A percentile compares a stretch with the other conserved stretches of the same genome.
Conservation (phyloP, 2,888 invertebrate genomes). For the Hetaerina titia region DNA sequence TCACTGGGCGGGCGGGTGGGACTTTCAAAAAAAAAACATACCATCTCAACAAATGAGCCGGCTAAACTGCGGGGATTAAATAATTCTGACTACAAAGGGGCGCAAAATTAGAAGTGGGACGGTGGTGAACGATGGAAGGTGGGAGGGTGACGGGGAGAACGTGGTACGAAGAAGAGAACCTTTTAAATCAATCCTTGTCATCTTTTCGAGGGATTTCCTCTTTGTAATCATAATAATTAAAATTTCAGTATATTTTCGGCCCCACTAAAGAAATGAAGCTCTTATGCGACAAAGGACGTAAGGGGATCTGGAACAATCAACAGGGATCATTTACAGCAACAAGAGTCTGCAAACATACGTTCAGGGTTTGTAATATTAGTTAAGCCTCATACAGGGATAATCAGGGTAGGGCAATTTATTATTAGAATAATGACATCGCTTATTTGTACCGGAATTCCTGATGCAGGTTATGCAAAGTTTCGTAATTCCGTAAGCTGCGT, state of each 20-base stretch:
- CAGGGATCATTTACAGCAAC: not conserved
- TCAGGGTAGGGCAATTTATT: not conserved
- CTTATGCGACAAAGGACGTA: not conserved
- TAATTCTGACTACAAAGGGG: constrained; percentile 14
- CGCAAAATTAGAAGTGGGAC: not conserved
- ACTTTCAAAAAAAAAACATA: not conserved
- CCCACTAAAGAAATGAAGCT: not conserved
- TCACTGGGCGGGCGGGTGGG: not conserved
- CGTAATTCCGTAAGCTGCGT: no score
- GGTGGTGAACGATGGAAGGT: not conserved
- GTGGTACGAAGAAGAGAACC: not conserved
- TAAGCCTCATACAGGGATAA: not conserved
- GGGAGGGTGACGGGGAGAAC: not conserved
- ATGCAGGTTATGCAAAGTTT: no score
- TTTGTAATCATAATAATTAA: constrained; percentile 9
- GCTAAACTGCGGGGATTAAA: not conserved
- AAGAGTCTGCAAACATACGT: not conserved
- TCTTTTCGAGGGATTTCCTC: not conserved
- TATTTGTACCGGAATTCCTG: no score
- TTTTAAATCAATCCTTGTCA: not conserved
- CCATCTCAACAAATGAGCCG: constrained; percentile 1
- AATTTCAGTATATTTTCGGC: not conserved
- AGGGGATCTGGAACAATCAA: not conserved
- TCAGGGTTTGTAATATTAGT: not conserved
- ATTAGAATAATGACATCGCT: not conserved